Evolutionary conservation across 2,797 vertebrate genomes (phyloP), one percentile per base, ranked within the genome.

Genomic region (Gephyroberyx darwinii): DNA sequence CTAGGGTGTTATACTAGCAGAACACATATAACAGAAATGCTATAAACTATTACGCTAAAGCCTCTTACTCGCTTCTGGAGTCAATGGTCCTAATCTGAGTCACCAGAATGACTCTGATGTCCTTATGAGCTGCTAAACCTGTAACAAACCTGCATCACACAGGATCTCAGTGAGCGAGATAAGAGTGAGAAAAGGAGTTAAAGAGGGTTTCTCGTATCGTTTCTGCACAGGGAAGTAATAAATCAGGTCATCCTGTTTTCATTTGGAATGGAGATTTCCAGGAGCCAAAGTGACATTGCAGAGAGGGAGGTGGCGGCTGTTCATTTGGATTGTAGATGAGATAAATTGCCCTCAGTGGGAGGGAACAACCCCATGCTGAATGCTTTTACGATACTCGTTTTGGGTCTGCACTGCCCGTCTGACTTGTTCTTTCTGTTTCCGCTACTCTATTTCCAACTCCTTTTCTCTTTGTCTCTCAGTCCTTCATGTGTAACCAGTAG

Each of bases 251-350:
- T 53, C 8, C 59, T 48, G 16, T 8, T 30, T 7, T 76, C 52
- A 54, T 57, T 56, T 65, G 19, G 43, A 50, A 63, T 30, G 41
- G 41, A 65, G 58, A 65, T 74, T 65, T 71, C 31, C 13, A 37
- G 39, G 47, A 37, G 48, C 61, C 20, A 67, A 57, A n/a, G 51
- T 50, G 60, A 55, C 31, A n/a, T 64, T 53, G 58, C 17, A 7
- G 22, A 26, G 57, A 22, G 57, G 37, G 19, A 31, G 5, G 1
- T 7, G 39, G 53, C 43, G 22, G 58, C 63, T 14, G 19, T 78
- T 65, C 64, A 68, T 69, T 69, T 74, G 37, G 57, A 56, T 56
- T 69, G 55, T 58, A 78, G 52, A 54, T 63, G 58, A 78, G 63
- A 55, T 61, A 19, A 47, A 53, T 45, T 53, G 7, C 54, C 43